These are phyloP conservation scores for Apostichopus leukothele DNA, from an alignment of 53 echinoderm and acorn worm genomes.

Conservation along the genomic window DNA sequence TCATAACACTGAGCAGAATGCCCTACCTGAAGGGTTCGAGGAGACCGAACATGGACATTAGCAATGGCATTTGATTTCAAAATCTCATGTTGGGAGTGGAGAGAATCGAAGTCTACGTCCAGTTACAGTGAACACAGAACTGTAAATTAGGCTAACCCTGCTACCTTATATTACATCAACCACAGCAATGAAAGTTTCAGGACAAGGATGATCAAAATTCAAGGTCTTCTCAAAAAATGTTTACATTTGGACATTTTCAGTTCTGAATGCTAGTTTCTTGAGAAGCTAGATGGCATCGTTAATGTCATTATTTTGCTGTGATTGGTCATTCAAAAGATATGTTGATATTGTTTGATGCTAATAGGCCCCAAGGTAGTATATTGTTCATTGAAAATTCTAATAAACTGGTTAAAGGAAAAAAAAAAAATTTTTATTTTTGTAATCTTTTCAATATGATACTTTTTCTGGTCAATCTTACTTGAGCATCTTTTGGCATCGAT, in stretches of 20 bases:
- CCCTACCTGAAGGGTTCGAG: constrained; percentile 94
- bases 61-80: background rate
- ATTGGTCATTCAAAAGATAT: background rate
- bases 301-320: background rate
- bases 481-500: too few relatives aligned
- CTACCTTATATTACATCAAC: background rate
- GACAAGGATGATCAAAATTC: too few relatives aligned
- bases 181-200: background rate
- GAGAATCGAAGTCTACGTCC: background rate
- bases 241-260: background rate
- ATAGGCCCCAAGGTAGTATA: background rate
- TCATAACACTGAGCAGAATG: constrained; percentile 75
- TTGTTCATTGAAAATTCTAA: constrained; percentile 1
- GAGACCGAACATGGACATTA: constrained; percentile 38
- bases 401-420: background rate
- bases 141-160: background rate
- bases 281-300: background rate
- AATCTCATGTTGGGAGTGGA: background rate
- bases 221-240: background rate
- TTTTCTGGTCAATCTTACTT: too few relatives aligned
- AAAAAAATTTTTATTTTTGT: background rate
- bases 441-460: too few relatives aligned
- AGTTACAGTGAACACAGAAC: background rate
- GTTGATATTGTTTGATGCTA: background rate
- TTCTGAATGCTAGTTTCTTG: background rate